phyloP scores from a whole-genome alignment of 2,797 vertebrate genomes.

The Avahi laniger region DNA sequence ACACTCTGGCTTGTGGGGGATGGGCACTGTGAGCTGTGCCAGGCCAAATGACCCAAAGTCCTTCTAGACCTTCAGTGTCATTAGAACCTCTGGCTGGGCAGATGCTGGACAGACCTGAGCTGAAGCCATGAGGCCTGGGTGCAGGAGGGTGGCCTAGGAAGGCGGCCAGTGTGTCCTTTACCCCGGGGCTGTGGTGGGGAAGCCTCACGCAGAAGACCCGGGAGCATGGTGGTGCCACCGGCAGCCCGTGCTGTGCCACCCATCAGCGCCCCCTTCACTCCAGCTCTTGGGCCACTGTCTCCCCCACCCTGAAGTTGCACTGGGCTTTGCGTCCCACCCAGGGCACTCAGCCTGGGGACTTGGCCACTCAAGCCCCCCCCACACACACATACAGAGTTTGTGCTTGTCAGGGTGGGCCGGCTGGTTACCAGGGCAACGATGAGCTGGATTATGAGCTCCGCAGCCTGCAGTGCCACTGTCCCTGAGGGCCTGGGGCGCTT shows the following conservation, averaged over 20 bases:
- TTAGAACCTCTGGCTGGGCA: neutral
- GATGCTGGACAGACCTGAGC: neutral
- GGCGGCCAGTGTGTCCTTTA: neutral
- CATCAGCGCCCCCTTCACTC: neutral
- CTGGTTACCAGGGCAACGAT: conserved; percentile 50
- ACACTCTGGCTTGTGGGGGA: accelerated
- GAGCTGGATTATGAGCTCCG: conserved; percentile 64
- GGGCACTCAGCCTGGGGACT: neutral
- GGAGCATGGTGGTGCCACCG: too few species aligned
- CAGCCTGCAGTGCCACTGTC: neutral
- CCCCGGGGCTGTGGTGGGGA: neutral
- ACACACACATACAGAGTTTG: neutral
- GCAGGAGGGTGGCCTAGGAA: accelerated
- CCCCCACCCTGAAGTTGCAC: neutral
- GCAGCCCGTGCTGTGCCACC: too few species aligned
- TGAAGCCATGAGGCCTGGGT: neutral
- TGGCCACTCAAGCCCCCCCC: neutral
- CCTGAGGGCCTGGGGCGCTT: neutral
- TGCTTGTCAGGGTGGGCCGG: neutral
- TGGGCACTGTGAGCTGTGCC: accelerated
- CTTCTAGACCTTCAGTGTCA: neutral
- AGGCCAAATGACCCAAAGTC: neutral
- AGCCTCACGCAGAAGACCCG: accelerated
- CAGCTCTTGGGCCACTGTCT: accelerated
- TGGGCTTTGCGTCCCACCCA: accelerated